Base-by-base conservation (phyloP, 2,113 vertebrate genomes). In the Zootoca vivipara region DNA sequence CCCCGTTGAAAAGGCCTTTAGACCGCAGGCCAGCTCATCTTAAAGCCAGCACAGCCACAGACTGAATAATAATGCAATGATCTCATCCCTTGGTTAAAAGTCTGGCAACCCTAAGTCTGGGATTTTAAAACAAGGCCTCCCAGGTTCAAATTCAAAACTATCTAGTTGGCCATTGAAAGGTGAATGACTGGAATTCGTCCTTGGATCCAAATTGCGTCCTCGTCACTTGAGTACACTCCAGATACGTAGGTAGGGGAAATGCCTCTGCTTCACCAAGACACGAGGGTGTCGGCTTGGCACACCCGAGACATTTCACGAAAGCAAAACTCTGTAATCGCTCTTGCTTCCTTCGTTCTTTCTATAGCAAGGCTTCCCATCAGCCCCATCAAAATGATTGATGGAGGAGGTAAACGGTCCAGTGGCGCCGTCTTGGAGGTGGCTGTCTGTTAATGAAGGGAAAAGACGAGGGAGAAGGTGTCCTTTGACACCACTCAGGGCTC, bases 401-500 rank as follows among this genome's bases (percentile, higher is more conserved):
- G 85, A 6, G 6, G 80, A 58, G 92, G 92, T 91, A 95, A 93
- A 93, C 88, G 87, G 85, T 87, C 8, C 78, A 78, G 92, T 95
- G 96, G 96, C 93, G 94, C 96, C 95, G 0, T 94, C 86, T 94
- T 18, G 4, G 90, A 92, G 91, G 89, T 84, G 77, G 89, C 90
- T 26, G 35, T 87, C 92, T 93, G 1, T 89, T 90, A 87, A 86
- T 81, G 84, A 87, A 82, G 90, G 0, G 1, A 91, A 92, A 94
- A 90, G 92, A 90, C 85, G 89, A 92, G 90, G 73, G 85, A 52
- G 95, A 81, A 92, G 82, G 89, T 95, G 91, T 89, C 91, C 87
- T 88, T 92, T 89, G 92, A 84, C 26, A 38, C 89, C 87, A 87
- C 95, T 93, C 82, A 87, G 38, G 77, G 80, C 83, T 90, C 77